A percentile compares a stretch with the other conserved stretches of the same genome.
These are phyloP conservation scores for Eupithecia dodoneata DNA, from an alignment of 2,888 invertebrate genomes.

Conservation along the genomic window DNA sequence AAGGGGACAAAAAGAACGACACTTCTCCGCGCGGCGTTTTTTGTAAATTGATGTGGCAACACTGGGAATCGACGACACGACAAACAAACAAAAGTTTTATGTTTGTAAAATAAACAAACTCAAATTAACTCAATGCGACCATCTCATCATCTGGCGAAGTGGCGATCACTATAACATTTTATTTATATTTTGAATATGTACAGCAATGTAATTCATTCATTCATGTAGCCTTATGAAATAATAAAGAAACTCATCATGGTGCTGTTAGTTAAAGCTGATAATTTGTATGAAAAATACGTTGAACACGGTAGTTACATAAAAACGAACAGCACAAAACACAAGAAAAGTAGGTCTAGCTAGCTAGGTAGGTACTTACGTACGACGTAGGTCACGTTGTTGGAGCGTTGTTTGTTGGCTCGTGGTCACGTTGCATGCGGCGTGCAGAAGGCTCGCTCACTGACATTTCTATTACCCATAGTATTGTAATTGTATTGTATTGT, in stretches of 20 bases:
- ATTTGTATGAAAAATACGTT: background rate
- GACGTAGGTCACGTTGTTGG: slow-evolving; percentile 53
- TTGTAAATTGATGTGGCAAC: too few species aligned
- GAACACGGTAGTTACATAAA: background rate
- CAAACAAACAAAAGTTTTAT: too few species aligned
- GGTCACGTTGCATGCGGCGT: slow-evolving; percentile 85
- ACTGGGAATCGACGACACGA: too few species aligned
- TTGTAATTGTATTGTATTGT: too few species aligned
- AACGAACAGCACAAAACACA: slow-evolving; percentile 23
- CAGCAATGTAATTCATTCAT: background rate
- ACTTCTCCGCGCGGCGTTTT: too few species aligned
- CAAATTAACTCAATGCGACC: too few species aligned
- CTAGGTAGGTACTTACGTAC: background rate
- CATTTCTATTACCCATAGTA: background rate
- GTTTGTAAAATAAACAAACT: too few species aligned
- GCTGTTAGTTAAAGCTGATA: background rate
- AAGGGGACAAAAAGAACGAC: too few species aligned
- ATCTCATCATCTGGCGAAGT: too few species aligned
- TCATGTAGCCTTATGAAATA: background rate
- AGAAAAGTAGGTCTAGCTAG: too few species aligned
- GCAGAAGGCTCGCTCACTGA: slow-evolving; percentile 56
- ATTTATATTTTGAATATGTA: too few species aligned
- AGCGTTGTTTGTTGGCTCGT: slow-evolving; percentile 11
- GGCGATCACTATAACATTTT: too few species aligned
- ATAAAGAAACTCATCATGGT: background rate